phyloP scores from a whole-genome alignment of 2,888 invertebrate species.

The Leptinotarsa peninsularis region DNA sequence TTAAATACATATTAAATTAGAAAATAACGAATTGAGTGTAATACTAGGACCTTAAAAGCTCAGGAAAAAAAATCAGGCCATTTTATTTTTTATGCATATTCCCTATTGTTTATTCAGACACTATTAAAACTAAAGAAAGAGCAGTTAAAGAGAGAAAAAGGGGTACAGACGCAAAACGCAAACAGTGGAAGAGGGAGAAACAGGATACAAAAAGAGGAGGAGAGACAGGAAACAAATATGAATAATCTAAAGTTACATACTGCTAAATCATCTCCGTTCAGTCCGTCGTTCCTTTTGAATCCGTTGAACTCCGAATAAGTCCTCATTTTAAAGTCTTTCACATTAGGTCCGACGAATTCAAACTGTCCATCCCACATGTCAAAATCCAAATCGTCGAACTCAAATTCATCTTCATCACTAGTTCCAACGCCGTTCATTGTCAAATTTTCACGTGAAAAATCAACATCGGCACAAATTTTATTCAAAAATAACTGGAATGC shows the following conservation, averaged over 20 bases:
- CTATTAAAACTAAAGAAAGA: no score
- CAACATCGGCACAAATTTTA: background rate
- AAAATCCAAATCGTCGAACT: conserved; percentile 77
- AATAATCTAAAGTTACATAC: conserved; percentile 48
- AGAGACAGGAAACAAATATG: no score
- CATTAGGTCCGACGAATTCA: conserved; percentile 78
- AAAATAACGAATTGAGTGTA: no score
- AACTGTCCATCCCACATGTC: conserved; percentile 93
- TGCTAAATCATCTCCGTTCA: conserved; percentile 75
- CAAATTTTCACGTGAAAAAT: conserved; percentile 9
- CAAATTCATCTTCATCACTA: conserved; percentile 59
- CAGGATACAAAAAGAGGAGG: no score
- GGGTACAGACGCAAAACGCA: no score
- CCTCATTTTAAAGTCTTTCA: conserved; percentile 31
- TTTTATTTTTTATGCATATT: no score
- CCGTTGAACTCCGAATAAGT: conserved; percentile 69
- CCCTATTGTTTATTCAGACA: no score
- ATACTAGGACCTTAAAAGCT: no score
- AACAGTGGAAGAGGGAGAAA: no score
- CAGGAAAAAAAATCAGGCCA: no score
- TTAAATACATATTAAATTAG: no score
- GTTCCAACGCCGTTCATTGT: conserved; percentile 34
- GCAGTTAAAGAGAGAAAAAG: no score
- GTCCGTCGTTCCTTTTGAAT: conserved; percentile 64
- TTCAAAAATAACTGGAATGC: conserved; percentile 9